Evolutionary conservation across 1,140 invertebrate species (phyloP), one percentile per base, ranked within the genome.

Genomic region (Magallana angulata): DNA sequence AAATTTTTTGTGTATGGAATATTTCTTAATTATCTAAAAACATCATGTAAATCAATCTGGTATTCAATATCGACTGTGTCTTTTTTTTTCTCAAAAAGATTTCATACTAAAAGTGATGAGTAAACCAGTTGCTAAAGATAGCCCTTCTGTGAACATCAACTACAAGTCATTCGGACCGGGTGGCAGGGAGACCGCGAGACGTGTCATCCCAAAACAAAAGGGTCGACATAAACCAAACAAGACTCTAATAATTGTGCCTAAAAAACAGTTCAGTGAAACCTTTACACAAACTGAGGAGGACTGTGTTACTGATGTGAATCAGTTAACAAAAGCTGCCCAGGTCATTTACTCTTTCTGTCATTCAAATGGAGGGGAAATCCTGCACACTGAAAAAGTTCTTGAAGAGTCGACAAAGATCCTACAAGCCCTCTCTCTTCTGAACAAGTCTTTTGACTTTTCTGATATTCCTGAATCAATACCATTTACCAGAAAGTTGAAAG

Each of bases 401-500:
- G 68, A 76, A 30, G 68, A 76, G 12, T 76, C 68, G 4, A 30
- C 68, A 11, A 76, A 76, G 18, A 76, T 76, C 36, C 30, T 76
- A 30, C 68, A 76, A 11, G 68, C 68, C 24, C 24, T 76, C 1
- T 18, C 68, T 76, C 68, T 30, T 30, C 68, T 76, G 12, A 76
- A 30, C 24, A 76, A 76, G 68, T 76, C 68, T 30, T 76, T 76
- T 76, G 68, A 76, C 12, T 76, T 76, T 12, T 76, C 24, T 8
- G 68, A 76, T 12, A 76, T 76, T 12, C 68, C 68, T 12, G 68
- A 76, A 76, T 30, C 68, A 1, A 76, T 76, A 30, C 68, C 68
- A 30, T 76, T 76, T 11, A 76, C 68, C 68, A 76, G 36, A 24
- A 76, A 76, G 24, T 12, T 76, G 24, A 36, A 30, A 36, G 68